Evolutionary conservation across 2,888 invertebrate species (phyloP), one percentile per base, ranked within the genome.

Genomic region (Nasonovia ribisnigri): DNA sequence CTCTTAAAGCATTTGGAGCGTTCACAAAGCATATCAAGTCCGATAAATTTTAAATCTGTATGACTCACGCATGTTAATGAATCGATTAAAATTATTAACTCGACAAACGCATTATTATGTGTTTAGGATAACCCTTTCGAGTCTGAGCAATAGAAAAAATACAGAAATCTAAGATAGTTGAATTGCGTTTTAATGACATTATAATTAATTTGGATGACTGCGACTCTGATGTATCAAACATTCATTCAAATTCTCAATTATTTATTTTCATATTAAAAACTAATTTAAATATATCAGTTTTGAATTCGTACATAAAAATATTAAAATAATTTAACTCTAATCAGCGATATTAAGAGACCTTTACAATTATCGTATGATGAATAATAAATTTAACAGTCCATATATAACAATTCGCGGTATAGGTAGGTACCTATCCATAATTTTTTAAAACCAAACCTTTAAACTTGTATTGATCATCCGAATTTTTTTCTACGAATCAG

Each of bases 81-180:
- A 92, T 92, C 88, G 92, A 92, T 92, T 92, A 92, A 88, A 92
- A 92, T 51, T 42, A 88, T 88, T 60, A 92, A 92, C 87, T 60
- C 60, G n/a, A 5, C 54, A 54, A 91, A 57, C 84, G 54, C 88
- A 87, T 54, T 77, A 51, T 51, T 90, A 90, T 67, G 57, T 29
- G 84, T 67, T 77, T 77, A 77, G 92, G 92, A 87, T 92, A 92
- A 92, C 92, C 48, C 87, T 92, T 86, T 67, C 42, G 60, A 84
- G 43, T 24, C 26, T 29, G 16, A 84, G 29, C n/a, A n/a, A 11
- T 54, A 29, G n/a, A 84, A 42, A 84, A 84, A 42, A 84, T 43
- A n/a, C 20, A 91, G n/a, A 90, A 67, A 90, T 90, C 67, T 48
- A 67, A 90, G 90, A 48, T 48, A 48, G n/a, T 57, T 29, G 36